Evolutionary conservation across 2,113 vertebrate species (phyloP).

Genomic region (Gracilinanus agilis): DNA sequence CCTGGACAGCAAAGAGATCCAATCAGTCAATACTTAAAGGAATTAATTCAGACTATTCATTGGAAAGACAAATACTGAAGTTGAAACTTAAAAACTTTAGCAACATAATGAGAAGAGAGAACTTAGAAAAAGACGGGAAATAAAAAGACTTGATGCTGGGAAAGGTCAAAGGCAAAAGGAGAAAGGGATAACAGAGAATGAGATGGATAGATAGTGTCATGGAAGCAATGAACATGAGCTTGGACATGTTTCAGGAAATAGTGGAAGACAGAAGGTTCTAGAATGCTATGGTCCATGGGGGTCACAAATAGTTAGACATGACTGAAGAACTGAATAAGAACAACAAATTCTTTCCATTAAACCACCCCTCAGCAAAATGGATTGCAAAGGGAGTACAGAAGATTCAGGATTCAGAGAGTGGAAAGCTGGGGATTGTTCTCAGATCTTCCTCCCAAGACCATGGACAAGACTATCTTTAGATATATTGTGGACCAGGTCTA

Average conservation of each 20-base stretch:
- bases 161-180: not conserved
- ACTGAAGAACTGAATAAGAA: not conserved
- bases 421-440: not conserved
- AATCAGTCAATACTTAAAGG: not conserved
- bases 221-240: not conserved
- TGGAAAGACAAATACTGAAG: not conserved
- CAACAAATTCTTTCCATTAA: not conserved
- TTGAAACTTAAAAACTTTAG: not conserved
- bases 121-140: too few species aligned
- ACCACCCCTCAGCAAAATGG: not conserved
- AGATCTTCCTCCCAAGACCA: not conserved
- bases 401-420: not conserved
- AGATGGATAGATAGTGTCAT: not conserved
- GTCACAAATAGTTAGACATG: not conserved
- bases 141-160: not conserved
- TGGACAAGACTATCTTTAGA: too few species aligned
- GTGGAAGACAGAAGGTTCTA: not conserved
- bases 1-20: not conserved
- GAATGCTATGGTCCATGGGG: not conserved
- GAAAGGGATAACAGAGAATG: not conserved
- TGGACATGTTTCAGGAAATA: not conserved
- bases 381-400: not conserved
- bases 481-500: too few species aligned
- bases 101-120: not conserved
- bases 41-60: not conserved